Conservation (phyloP, 23 tunicate species). For the Styela clava region DNA sequence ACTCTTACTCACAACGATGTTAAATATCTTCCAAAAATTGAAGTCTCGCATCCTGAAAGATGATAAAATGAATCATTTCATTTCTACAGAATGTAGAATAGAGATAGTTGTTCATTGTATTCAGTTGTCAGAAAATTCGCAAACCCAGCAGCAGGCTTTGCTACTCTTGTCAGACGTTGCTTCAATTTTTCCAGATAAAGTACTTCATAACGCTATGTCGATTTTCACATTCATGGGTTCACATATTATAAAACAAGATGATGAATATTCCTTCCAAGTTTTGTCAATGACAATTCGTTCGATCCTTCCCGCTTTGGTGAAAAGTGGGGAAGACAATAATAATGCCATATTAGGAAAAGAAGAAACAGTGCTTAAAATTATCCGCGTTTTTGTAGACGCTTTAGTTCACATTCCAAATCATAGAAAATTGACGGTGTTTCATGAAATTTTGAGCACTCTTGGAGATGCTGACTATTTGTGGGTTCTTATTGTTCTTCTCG, state of each 20-base stretch:
- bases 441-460: constrained; percentile 40
- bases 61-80: not conserved
- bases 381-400: constrained; percentile 74
- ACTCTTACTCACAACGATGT: not conserved
- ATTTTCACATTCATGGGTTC: constrained; percentile 79
- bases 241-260: constrained; percentile 54
- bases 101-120: constrained; percentile 58
- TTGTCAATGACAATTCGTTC: constrained; percentile 43
- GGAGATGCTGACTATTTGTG: constrained; percentile 41
- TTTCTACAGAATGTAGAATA: not conserved
- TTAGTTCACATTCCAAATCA: constrained; percentile 61
- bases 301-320: constrained; percentile 50
- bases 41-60: not conserved
- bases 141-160: constrained; percentile 59
- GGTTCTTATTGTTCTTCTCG: constrained; percentile 41
- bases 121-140: constrained; percentile 45
- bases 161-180: constrained; percentile 46
- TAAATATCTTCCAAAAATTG: not conserved
- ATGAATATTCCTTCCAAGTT: constrained; percentile 70
- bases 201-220: constrained; percentile 70
- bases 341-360: not conserved
- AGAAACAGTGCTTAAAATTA: constrained; percentile 37
- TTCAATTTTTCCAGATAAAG: constrained; percentile 53
- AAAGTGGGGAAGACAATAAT: constrained; percentile 1
- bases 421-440: constrained; percentile 56